These are phyloP conservation scores for Agriopis aurantiaria DNA, from an alignment of 2,888 invertebrate genomes.

Conservation along the genomic window DNA sequence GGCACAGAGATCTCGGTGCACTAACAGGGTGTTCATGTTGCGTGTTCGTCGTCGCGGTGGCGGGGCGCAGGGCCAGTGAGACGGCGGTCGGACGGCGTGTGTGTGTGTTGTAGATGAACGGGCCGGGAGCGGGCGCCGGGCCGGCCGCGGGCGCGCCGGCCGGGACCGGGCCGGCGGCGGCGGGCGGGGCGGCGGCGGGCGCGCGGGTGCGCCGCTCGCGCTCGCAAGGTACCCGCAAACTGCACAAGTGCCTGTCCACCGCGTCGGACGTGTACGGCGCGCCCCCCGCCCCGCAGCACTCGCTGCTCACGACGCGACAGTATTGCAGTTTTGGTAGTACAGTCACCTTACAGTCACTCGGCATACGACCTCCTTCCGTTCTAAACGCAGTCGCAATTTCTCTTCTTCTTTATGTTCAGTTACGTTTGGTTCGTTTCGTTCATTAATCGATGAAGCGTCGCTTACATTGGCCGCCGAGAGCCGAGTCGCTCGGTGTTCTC, in stretches of 20 bases:
- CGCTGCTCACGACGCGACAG: slow-evolving; percentile 94
- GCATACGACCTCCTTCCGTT: slow-evolving; percentile 73
- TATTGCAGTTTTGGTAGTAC: slow-evolving; percentile 98
- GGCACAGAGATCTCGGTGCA: slow-evolving; percentile 60
- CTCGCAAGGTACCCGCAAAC: slow-evolving; percentile 98
- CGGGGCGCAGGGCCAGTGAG: slow-evolving; percentile 45
- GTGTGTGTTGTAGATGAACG: slow-evolving; percentile 69
- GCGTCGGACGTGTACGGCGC: slow-evolving; percentile 92
- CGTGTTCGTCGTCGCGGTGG: slow-evolving; percentile 16
- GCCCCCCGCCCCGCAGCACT: slow-evolving; percentile 87
- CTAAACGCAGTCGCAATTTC: slow-evolving; percentile 84
- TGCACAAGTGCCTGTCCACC: slow-evolving; percentile 96
- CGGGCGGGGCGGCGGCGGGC: slow-evolving; percentile 71
- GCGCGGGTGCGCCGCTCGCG: slow-evolving; percentile 92
- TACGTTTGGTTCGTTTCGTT: slow-evolving; percentile 48
- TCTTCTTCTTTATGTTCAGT: slow-evolving; percentile 60
- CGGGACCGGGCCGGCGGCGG: slow-evolving; percentile 78
- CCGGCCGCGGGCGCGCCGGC: slow-evolving; percentile 52
- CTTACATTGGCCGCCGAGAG: slow-evolving; percentile 22
- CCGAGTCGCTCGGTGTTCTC: slow-evolving; percentile 21
- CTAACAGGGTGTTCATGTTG: slow-evolving; percentile 37
- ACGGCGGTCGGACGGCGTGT: slow-evolving; percentile 44
- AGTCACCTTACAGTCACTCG: slow-evolving; percentile 87
- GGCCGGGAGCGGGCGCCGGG: slow-evolving; percentile 46
- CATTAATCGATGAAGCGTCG: slow-evolving; percentile 29